These are phyloP conservation scores for Drosophila algonquin DNA, from an alignment of 2,888 invertebrate genomes.

Conservation along the genomic window DNA sequence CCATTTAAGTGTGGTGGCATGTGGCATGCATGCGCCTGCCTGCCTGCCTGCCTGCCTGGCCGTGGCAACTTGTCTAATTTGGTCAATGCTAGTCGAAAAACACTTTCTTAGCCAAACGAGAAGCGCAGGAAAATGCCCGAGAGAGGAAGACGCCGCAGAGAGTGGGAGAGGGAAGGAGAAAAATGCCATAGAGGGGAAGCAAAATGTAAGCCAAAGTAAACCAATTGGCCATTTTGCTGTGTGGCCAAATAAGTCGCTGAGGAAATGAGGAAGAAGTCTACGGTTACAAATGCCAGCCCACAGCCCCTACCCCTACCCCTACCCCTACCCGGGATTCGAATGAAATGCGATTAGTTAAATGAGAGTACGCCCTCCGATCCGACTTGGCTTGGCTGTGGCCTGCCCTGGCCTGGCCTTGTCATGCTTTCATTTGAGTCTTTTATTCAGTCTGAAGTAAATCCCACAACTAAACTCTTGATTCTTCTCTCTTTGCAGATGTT, in stretches of 20 bases:
- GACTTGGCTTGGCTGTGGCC: constrained; percentile 50
- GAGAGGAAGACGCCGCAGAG: not conserved
- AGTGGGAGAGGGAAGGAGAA: constrained; percentile 12
- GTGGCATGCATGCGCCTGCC: constrained; percentile 7
- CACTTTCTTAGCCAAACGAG: constrained; percentile 55
- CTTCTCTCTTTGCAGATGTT: constrained; percentile 66
- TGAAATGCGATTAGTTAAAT: constrained; percentile 69
- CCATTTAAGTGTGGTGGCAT: constrained; percentile 45
- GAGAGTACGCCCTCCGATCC: constrained; percentile 50
- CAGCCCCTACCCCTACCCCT: too few relatives aligned
- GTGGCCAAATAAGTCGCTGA: constrained; percentile 39
- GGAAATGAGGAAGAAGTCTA: constrained; percentile 63
- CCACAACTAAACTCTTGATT: constrained; percentile 10
- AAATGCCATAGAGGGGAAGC: constrained; percentile 12
- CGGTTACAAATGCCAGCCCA: constrained; percentile 42
- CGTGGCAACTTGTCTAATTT: constrained; percentile 59
- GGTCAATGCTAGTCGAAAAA: constrained; percentile 64
- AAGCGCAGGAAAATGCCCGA: constrained; percentile 16
- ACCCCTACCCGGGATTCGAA: constrained; percentile 27
- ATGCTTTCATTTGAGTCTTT: constrained; percentile 17
- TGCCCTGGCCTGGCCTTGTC: constrained; percentile 53
- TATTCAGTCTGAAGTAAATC: constrained; percentile 11
- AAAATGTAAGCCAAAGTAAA: constrained; percentile 55
- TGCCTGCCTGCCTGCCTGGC: constrained; percentile 23
- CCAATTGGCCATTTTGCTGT: constrained; percentile 49